phyloP scores from a whole-genome alignment of 2,888 invertebrate genomes.

The Morpho achilles region DNA sequence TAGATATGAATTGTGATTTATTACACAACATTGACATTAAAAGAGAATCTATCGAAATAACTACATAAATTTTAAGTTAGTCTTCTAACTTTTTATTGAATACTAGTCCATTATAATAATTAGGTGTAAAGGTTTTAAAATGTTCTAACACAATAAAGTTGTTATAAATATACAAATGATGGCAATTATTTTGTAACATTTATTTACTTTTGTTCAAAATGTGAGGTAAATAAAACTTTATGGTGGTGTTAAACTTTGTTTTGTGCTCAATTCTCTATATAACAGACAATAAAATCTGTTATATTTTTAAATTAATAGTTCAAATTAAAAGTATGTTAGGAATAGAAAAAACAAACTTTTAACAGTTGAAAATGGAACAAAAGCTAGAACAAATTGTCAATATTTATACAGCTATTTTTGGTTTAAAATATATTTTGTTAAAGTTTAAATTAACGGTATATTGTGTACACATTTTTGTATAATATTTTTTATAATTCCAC shows the following conservation, averaged over 20 bases:
- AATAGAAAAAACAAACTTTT: too few species aligned
- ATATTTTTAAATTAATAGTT: too few species aligned
- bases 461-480: too few species aligned
- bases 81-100: constrained; percentile 46
- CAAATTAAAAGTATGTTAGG: too few species aligned
- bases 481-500: too few species aligned
- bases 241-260: not conserved
- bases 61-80: constrained; percentile 13
- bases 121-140: constrained; percentile 30
- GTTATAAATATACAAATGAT: constrained; percentile 9
- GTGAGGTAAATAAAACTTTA: constrained; percentile 3
- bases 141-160: constrained; percentile 14
- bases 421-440: not conserved
- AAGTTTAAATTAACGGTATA: not conserved
- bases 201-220: not conserved
- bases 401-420: not conserved
- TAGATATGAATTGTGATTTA: constrained; percentile 8
- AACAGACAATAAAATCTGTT: not conserved
- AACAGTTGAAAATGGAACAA: too few species aligned
- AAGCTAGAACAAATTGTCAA: too few species aligned
- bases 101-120: constrained; percentile 60
- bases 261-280: not conserved
- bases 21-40: constrained; percentile 6
- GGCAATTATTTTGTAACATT: constrained; percentile 3
- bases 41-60: constrained; percentile 9